Conservation (phyloP, 2,797 vertebrate genomes). For the Megalops cyprinoides region DNA sequence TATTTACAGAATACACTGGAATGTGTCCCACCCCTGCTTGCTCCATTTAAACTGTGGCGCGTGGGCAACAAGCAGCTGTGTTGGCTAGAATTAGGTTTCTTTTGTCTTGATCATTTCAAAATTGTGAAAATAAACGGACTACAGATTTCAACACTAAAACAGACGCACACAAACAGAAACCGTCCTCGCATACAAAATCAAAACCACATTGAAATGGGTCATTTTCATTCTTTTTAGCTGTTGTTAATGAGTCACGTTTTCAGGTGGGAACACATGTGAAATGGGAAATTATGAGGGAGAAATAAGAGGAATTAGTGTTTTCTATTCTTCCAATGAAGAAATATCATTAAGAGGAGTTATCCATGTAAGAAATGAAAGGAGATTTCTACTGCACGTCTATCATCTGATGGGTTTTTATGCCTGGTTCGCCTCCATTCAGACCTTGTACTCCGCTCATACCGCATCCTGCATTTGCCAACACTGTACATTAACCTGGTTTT, state of each 20-base stretch:
- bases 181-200: neutral
- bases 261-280: constrained; percentile 23
- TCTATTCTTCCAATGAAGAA: constrained; percentile 29
- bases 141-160: constrained; percentile 10
- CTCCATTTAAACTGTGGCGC: constrained; percentile 51
- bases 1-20: constrained; percentile 73
- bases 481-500: constrained; percentile 14
- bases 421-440: neutral
- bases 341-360: constrained; percentile 46
- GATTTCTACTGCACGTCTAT: neutral
- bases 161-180: constrained; percentile 32
- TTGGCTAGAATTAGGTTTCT: neutral
- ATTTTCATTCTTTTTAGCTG: neutral
- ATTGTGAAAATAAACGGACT: constrained; percentile 28
- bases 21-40: constrained; percentile 67
- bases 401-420: neutral
- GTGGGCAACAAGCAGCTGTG: constrained; percentile 43
- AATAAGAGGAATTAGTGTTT: constrained; percentile 31
- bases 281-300: constrained; percentile 29
- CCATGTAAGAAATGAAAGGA: neutral
- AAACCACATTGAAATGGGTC: neutral
- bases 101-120: constrained; percentile 25
- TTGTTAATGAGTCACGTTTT: neutral
- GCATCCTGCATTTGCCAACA: constrained; percentile 10
- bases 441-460: neutral